Percentiles rank a stretch among this genome's conserved stretches.
Evolutionary conservation across 2,113 vertebrate species (phyloP).

Genomic region (Triplophysa rosa): DNA sequence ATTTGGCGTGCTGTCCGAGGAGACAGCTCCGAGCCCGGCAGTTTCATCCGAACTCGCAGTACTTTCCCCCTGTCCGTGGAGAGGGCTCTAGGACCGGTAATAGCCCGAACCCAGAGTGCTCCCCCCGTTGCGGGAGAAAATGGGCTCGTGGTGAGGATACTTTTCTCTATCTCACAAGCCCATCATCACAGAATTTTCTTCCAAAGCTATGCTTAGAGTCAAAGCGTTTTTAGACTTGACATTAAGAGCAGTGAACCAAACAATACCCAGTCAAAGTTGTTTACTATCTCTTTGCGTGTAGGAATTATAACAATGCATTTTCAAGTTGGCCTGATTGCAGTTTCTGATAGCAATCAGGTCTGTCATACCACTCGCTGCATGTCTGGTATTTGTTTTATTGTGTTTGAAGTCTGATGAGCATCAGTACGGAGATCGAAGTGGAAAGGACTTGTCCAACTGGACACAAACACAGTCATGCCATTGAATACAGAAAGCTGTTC

Average conservation of each 20-base stretch:
- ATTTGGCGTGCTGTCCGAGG: too few relatives aligned
- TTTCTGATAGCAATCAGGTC: constrained; percentile 68
- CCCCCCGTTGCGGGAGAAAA: too few relatives aligned
- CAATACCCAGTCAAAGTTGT: constrained; percentile 19
- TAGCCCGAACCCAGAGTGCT: too few relatives aligned
- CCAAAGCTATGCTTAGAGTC: background rate
- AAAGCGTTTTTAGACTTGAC: background rate
- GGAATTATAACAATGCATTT: constrained; percentile 54
- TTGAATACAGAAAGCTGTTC: background rate
- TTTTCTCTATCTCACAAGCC: background rate
- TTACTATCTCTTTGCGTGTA: constrained; percentile 45
- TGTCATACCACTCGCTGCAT: constrained; percentile 36
- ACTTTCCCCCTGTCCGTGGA: too few relatives aligned
- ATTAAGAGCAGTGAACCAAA: constrained; percentile 7
- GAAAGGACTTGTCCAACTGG: constrained; percentile 30
- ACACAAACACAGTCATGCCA: constrained; percentile 20
- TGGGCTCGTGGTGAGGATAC: too few relatives aligned
- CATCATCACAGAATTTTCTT: background rate
- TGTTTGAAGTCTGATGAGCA: constrained; percentile 69
- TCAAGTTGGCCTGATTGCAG: constrained; percentile 66
- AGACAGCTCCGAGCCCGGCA: too few relatives aligned
- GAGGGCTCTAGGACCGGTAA: too few relatives aligned
- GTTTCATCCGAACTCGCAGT: too few relatives aligned
- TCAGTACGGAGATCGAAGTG: constrained; percentile 26
- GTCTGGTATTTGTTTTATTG: constrained; percentile 62